Evolutionary conservation across 1,140 invertebrate species (phyloP), one percentile per base, ranked within the genome.

Genomic region (Conus ventricosus): DNA sequence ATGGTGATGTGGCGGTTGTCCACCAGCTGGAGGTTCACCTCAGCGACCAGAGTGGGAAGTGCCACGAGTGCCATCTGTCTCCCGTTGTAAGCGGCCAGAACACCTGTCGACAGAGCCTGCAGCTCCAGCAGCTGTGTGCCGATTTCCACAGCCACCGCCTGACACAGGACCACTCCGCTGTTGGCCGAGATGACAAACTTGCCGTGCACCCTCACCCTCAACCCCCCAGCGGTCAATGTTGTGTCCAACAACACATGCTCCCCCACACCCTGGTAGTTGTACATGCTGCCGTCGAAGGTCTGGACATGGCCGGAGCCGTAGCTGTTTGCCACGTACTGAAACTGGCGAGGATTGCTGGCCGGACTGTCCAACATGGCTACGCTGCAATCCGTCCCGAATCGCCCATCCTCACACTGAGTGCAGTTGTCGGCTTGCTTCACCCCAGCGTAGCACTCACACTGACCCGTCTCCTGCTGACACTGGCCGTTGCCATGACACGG

Each of bases 201-300:
- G 25, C 84, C 54, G 55, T 90, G 82, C 4, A 90, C 71, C 27
- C 27, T 88, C 3, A 25, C 27, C 11, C 27, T 39, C 60, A 3
- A 13, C 7, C 89, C 82, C 10, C 76, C 80, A 6, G 25, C 39
- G 7, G 90, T 39, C 23, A 87, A 6, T 10, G 80, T 71, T 51
- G 88, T 71, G n/a, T 89, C 81, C n/a, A 90, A 39, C 80, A 92
- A 71, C 60, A 91, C 23, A 55, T 91, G 87, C 67, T 92, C 92
- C 83, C 92, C 91, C 25, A 88, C 87, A 7, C 71, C 39, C 57
- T 91, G 89, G 54, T 91, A 90, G 23, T 85, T 88, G 82, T 90
- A 92, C 27, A 88, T 15, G 23, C 91, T 85, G 53, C 91, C 92
- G 88, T 92, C 91, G 89, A 91, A 92, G 39, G 91, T 92, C 15